A percentile compares a stretch with the other conserved stretches of the same genome.
phyloP scores from a whole-genome alignment of 2,113 vertebrate species.

The Eonycteris spelaea region DNA sequence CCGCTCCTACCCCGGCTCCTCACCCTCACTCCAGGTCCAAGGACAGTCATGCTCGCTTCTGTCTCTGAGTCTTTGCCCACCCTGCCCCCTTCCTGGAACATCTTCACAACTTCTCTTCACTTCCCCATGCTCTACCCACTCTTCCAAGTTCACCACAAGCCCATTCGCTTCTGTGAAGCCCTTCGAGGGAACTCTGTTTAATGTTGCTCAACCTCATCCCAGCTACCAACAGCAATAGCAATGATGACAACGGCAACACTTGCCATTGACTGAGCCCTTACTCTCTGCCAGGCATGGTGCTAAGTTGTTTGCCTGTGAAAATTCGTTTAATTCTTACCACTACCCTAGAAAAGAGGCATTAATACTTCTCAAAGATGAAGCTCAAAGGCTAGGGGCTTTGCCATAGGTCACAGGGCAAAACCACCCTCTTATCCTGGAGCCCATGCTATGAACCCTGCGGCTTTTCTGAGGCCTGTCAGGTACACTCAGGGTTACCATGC shows the following conservation, averaged over 20 bases:
- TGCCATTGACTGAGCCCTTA: no score
- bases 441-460: accelerated
- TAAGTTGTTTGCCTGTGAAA: background rate
- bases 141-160: background rate
- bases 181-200: background rate
- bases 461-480: background rate
- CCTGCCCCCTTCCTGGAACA: background rate
- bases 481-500: background rate
- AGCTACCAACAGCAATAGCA: background rate
- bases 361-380: background rate
- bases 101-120: background rate
- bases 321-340: background rate
- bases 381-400: background rate
- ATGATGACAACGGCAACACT: accelerated
- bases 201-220: background rate
- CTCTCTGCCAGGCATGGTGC: background rate
- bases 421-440: background rate
- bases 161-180: background rate
- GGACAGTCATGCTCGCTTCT: background rate
- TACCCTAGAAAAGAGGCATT: background rate
- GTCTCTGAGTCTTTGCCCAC: background rate
- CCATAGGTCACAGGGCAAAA: background rate
- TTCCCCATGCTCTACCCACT: background rate
- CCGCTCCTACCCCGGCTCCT: background rate
- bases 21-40: background rate